phyloP scores from a whole-genome alignment of 2,797 vertebrate genomes.

The Epinephelus malabaricus region DNA sequence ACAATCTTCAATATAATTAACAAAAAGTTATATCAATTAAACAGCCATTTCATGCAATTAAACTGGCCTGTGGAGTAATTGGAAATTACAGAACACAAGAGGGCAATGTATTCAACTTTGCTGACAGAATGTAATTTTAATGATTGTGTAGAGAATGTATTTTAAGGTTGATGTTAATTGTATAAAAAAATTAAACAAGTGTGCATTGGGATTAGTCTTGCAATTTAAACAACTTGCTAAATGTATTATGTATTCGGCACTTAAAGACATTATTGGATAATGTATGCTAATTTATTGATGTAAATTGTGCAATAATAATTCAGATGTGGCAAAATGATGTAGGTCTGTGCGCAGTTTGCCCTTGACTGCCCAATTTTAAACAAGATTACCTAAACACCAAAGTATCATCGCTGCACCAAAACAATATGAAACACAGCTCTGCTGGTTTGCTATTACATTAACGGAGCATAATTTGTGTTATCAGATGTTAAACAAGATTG shows the following conservation, averaged over 20 bases:
- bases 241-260: background rate
- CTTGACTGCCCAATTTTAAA: background rate
- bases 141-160: conserved; percentile 5
- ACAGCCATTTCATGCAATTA: conserved; percentile 45
- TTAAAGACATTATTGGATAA: background rate
- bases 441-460: conserved; percentile 11
- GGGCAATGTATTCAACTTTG: conserved; percentile 11
- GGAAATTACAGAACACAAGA: conserved; percentile 30
- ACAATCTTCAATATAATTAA: conserved; percentile 56
- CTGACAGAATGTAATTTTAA: background rate
- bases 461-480: background rate
- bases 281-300: background rate
- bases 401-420: background rate
- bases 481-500: conserved; percentile 26
- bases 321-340: background rate
- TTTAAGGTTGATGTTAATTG: background rate
- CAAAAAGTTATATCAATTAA: conserved; percentile 52
- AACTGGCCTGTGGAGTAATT: conserved; percentile 30
- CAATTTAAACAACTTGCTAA: background rate
- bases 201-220: background rate
- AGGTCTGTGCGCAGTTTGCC: background rate
- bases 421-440: background rate
- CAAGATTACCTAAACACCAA: background rate
- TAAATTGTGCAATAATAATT: background rate
- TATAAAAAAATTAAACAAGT: background rate